A percentile compares a stretch with the other conserved stretches of the same genome.
These are phyloP conservation scores for Phoenicopterus ruber DNA, from an alignment of 2,113 vertebrate genomes.

Conservation along the genomic window DNA sequence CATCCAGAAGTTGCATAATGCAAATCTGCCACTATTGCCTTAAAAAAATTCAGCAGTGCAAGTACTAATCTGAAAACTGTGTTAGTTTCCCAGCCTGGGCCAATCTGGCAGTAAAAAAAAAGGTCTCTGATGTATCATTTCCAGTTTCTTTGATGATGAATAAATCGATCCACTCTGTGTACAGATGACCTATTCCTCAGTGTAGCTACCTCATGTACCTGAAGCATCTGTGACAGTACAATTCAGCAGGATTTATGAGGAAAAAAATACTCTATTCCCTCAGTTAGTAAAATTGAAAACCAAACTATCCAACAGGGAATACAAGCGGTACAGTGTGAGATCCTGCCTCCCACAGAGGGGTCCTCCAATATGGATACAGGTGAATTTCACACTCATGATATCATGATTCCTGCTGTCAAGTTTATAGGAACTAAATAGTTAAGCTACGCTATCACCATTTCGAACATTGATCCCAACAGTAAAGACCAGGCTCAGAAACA, in stretches of 20 bases:
- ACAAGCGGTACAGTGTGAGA: neutral
- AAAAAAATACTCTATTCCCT: neutral
- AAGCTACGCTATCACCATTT: neutral
- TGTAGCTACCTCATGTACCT: neutral
- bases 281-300: neutral
- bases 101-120: neutral
- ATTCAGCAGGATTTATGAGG: neutral
- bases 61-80: neutral
- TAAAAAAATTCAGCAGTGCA: neutral
- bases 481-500: neutral
- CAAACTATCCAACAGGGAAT: neutral
- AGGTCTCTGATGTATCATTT: neutral
- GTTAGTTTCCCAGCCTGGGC: neutral
- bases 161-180: neutral
- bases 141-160: neutral
- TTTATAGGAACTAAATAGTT: neutral
- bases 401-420: neutral
- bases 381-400: neutral
- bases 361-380: neutral
- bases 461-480: rapidly evolving
- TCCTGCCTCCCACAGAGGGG: neutral
- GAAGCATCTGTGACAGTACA: neutral
- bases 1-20: neutral
- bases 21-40: neutral
- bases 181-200: neutral